Percentiles rank a stretch among this genome's conserved stretches.
Evolutionary conservation across 53 echinoderm and acorn worm species (phyloP).

Genomic region (Actinopyga echinites): DNA sequence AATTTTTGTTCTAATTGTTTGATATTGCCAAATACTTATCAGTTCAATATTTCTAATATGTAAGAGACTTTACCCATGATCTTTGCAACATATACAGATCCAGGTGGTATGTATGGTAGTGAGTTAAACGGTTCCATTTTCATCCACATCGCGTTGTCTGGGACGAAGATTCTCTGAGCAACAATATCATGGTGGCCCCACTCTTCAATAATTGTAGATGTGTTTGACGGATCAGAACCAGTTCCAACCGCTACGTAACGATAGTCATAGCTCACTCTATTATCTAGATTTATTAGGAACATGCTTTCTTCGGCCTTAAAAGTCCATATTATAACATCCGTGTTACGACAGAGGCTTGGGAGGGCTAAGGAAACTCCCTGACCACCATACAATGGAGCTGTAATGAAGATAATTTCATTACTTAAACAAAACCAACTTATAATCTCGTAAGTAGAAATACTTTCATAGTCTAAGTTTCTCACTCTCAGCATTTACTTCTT

Average conservation of each 20-base stretch:
- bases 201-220: not conserved
- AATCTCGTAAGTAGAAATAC: not conserved
- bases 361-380: not conserved
- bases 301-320: not conserved
- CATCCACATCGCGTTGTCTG: not conserved
- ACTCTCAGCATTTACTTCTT: too few relatives aligned
- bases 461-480: too few relatives aligned
- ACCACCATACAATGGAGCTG: not conserved
- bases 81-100: not conserved
- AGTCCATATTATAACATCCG: not conserved
- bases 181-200: not conserved
- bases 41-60: too few relatives aligned
- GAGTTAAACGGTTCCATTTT: not conserved
- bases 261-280: not conserved
- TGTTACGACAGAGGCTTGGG: not conserved
- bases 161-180: not conserved
- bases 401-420: not conserved
- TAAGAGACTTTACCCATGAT: not conserved
- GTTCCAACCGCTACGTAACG: conserved; percentile 4
- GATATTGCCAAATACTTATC: too few relatives aligned
- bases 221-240: not conserved
- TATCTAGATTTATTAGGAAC: not conserved
- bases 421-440: not conserved
- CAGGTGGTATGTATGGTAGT: not conserved
- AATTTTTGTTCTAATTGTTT: too few relatives aligned